Evolutionary conservation across 2,888 invertebrate species (phyloP).

Genomic region (Scaptomyza cyrtandrae): DNA sequence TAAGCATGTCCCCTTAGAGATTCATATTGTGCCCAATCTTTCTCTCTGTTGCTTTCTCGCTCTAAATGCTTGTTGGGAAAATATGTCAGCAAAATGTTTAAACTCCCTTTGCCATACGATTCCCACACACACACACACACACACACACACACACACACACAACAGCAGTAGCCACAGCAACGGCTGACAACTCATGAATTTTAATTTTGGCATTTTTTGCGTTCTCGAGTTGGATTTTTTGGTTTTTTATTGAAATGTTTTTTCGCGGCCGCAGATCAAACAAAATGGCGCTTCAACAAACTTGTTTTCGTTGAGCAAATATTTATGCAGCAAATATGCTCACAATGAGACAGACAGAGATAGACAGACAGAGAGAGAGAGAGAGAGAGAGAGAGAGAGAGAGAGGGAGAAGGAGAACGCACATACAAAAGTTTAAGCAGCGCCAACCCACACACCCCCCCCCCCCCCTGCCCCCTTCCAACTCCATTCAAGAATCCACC

Average conservation of each 20-base stretch:
- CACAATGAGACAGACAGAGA: background rate
- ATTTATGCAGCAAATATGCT: conserved; percentile 40
- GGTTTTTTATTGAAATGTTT: conserved; percentile 49
- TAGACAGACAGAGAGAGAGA: too few relatives aligned
- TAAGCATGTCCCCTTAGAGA: conserved; percentile 48
- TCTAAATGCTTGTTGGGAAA: conserved; percentile 28
- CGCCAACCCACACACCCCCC: background rate
- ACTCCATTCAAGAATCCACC: background rate
- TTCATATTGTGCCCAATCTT: background rate
- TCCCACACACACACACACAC: background rate
- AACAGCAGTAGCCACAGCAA: background rate
- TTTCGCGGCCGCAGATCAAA: conserved; percentile 49
- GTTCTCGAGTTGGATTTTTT: conserved; percentile 29
- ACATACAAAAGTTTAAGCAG: background rate
- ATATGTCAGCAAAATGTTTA: conserved; percentile 58
- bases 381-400: too few relatives aligned
- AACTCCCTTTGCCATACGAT: conserved; percentile 21
- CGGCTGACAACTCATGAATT: conserved; percentile 60
- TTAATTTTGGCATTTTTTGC: conserved; percentile 60
- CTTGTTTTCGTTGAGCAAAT: conserved; percentile 50
- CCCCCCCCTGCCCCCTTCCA: too few relatives aligned
- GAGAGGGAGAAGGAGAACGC: too few relatives aligned
- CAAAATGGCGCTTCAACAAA: conserved; percentile 52
- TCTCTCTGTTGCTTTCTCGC: background rate
- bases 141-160: background rate